A percentile compares a stretch with the other conserved stretches of the same genome.
phyloP scores from a whole-genome alignment of 2,888 invertebrate genomes.

The Drepanosiphum platanoidis region DNA sequence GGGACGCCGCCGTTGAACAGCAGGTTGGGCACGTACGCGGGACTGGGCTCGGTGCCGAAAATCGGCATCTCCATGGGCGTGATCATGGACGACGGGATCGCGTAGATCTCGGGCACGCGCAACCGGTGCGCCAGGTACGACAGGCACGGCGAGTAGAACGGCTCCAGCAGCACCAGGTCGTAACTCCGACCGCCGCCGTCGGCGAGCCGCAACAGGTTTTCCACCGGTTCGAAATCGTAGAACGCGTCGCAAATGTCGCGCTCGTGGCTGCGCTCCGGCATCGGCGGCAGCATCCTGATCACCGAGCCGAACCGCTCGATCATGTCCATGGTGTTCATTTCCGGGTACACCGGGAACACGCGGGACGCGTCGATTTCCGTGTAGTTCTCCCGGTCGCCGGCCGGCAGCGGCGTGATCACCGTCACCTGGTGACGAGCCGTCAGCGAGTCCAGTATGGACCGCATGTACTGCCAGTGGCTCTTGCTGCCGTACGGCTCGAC shows the following conservation, averaged over 20 bases:
- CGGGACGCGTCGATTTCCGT: conserved; percentile 42
- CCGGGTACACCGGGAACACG: background rate
- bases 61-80: conserved; percentile 16
- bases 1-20: background rate
- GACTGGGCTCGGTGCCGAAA: conserved; percentile 12
- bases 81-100: conserved; percentile 62
- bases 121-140: conserved; percentile 63
- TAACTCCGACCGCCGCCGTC: conserved; percentile 54
- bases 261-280: conserved; percentile 41
- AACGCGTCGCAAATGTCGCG: conserved; percentile 45
- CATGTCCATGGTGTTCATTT: background rate
- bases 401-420: conserved; percentile 21
- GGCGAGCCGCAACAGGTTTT: background rate
- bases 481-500: conserved; percentile 7
- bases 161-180: conserved; percentile 64
- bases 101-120: conserved; percentile 63
- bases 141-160: conserved; percentile 64
- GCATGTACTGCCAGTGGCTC: conserved; percentile 50
- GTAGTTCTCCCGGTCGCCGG: conserved; percentile 30
- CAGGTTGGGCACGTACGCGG: conserved; percentile 29
- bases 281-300: background rate
- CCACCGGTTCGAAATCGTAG: conserved; percentile 17
- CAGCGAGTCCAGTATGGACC: conserved; percentile 14
- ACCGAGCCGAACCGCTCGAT: conserved; percentile 10
- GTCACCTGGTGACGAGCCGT: conserved; percentile 18